Conservation (phyloP, 2,797 vertebrate species). For the Sebastiscus albofasciatus region DNA sequence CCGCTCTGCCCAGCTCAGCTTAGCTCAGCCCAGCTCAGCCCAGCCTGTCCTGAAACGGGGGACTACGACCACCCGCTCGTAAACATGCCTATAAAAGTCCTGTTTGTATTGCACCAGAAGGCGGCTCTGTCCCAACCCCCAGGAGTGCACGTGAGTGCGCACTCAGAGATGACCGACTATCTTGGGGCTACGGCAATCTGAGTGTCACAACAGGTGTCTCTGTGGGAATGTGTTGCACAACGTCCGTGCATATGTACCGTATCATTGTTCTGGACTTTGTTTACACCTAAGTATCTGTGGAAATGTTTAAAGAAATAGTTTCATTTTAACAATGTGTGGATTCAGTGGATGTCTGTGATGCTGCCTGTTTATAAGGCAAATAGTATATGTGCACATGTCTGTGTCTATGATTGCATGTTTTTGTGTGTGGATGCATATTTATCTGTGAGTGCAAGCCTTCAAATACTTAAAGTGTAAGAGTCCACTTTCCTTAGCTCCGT, state of each 20-base stretch:
- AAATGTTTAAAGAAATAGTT: background rate
- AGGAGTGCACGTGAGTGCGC: conserved; percentile 60
- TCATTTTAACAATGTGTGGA: background rate
- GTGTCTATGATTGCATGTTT: background rate
- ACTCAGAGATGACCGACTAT: conserved; percentile 60
- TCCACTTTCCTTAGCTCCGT: conserved; percentile 51
- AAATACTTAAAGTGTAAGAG: conserved; percentile 41
- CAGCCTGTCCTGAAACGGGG: conserved; percentile 60
- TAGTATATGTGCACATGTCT: background rate
- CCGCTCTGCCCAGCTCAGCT: conserved; percentile 2
- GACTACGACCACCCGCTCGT: conserved; percentile 56
- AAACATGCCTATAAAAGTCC: conserved; percentile 84
- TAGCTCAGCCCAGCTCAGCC: conserved; percentile 22
- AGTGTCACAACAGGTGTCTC: conserved; percentile 73
- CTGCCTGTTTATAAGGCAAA: background rate
- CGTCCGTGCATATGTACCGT: background rate
- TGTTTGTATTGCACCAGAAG: conserved; percentile 73
- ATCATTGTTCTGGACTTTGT: conserved; percentile 45
- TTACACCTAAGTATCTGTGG: background rate
- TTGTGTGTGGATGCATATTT: conserved; percentile 11
- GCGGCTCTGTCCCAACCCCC: conserved; percentile 57
- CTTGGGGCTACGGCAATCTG: conserved; percentile 65
- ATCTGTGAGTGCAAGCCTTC: conserved; percentile 7
- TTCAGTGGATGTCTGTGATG: background rate
- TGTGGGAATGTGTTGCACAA: conserved; percentile 44